Percentiles rank a stretch among this genome's conserved stretches.
Conservation (phyloP, 2,797 vertebrate genomes). For the Brachyrhaphis roseni region DNA sequence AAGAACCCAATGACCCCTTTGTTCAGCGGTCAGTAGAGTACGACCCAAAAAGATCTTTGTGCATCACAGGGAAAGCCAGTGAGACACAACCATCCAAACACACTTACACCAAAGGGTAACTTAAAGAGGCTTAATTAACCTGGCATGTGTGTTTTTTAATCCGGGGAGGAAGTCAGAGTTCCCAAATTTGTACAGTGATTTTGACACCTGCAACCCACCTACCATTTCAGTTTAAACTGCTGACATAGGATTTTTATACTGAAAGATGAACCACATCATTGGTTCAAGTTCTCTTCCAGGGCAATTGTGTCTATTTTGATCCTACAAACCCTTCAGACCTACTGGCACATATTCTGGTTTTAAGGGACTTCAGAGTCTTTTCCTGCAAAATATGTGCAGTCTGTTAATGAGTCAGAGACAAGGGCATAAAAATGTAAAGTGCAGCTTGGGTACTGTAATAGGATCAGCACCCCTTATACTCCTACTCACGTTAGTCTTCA, state of each 20-base stretch:
- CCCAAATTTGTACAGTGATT: neutral
- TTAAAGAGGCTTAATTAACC: neutral
- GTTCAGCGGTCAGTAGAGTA: neutral
- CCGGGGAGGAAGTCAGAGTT: neutral
- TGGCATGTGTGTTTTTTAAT: neutral
- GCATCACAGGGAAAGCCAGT: neutral
- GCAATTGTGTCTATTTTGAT: neutral
- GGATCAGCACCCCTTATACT: slow-evolving; percentile 65
- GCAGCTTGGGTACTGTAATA: slow-evolving; percentile 57
- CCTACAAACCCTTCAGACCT: neutral
- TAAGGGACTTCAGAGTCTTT: neutral
- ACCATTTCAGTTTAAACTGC: neutral
- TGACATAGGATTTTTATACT: neutral
- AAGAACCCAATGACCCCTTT: neutral
- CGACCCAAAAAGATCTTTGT: neutral
- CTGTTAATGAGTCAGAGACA: slow-evolving; percentile 7
- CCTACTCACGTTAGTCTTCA: slow-evolving; percentile 54
- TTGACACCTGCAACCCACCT: neutral
- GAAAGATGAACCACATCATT: neutral
- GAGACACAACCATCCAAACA: neutral
- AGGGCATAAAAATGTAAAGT: slow-evolving; percentile 43
- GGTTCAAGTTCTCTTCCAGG: too few species aligned
- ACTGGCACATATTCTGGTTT: neutral
- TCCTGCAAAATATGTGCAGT: neutral
- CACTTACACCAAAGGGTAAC: neutral